A percentile compares a stretch with the other conserved stretches of the same genome.
phyloP scores from a whole-genome alignment of 2,797 vertebrate genomes.

The Melopsittacus undulatus region DNA sequence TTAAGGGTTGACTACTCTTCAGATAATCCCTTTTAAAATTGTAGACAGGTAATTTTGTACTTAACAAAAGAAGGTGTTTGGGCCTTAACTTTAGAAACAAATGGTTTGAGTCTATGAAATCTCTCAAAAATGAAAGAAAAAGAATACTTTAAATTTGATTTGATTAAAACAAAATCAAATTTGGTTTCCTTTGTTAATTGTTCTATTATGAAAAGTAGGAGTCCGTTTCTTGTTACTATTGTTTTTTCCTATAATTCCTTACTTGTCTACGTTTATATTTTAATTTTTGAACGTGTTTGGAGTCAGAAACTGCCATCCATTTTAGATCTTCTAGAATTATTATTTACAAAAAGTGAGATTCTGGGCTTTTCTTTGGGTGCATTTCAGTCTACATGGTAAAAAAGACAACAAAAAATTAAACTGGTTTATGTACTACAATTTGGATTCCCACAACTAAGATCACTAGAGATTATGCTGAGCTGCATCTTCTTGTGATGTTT shows the following conservation, averaged over 20 bases:
- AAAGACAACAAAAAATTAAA: not conserved
- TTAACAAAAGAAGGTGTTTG: not conserved
- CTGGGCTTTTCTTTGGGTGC: not conserved
- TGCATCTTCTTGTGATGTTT: not conserved
- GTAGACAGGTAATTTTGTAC: not conserved
- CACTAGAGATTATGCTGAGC: not conserved
- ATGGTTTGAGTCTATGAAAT: not conserved
- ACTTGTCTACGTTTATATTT: not conserved
- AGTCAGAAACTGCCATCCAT: not conserved
- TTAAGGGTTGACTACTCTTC: not conserved
- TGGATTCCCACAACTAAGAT: not conserved
- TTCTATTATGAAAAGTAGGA: not conserved
- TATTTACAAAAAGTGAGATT: not conserved
- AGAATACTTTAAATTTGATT: not conserved
- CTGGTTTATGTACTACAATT: not conserved
- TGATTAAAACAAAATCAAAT: not conserved
- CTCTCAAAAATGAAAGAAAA: not conserved
- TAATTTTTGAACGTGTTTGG: not conserved
- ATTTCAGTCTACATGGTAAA: not conserved
- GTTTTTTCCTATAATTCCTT: not conserved
- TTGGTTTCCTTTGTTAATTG: not conserved
- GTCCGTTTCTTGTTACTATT: not conserved
- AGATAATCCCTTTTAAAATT: not conserved
- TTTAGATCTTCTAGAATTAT: not conserved
- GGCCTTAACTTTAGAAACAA: not conserved